These are phyloP conservation scores for Megalonaias nervosa DNA, from an alignment of 1,140 invertebrate species.

Conservation along the genomic window DNA sequence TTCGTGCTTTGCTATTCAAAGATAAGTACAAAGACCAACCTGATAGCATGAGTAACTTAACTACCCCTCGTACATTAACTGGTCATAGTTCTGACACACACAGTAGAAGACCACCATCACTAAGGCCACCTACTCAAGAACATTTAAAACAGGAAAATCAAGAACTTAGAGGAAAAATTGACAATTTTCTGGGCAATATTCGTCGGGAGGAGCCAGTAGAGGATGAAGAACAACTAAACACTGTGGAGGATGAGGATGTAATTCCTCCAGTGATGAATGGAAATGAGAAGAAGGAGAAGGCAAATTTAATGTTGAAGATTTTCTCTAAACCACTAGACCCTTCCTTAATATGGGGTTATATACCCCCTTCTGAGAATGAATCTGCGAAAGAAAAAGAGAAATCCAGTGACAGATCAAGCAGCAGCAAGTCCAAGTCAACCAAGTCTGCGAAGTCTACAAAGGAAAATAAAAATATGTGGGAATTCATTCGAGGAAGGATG, in stretches of 20 bases:
- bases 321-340: conserved; percentile 42
- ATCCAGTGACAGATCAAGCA: conserved; percentile 20
- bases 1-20: conserved; percentile 54
- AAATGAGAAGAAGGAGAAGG: conserved; percentile 9
- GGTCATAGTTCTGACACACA: conserved; percentile 34
- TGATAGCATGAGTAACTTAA: conserved; percentile 13
- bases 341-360: conserved; percentile 20
- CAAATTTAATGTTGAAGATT: conserved; percentile 34
- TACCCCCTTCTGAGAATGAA: conserved; percentile 5
- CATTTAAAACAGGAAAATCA: conserved; percentile 46
- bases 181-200: conserved; percentile 46
- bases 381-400: conserved; percentile 19
- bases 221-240: conserved; percentile 11
- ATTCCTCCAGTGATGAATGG: conserved; percentile 6
- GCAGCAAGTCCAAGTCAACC: conserved; percentile 19
- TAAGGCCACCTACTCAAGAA: conserved; percentile 45
- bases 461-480: conserved; percentile 39
- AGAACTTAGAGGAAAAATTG: conserved; percentile 47
- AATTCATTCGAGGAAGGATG: conserved; percentile 44
- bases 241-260: conserved; percentile 9
- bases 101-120: conserved; percentile 1
- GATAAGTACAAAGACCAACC: conserved; percentile 22
- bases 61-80: conserved; percentile 35
- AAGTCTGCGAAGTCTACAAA: conserved; percentile 18
- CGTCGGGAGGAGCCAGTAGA: conserved; percentile 33